phyloP scores from a whole-genome alignment of 2,888 invertebrate species.

The Cephalotes varians region DNA sequence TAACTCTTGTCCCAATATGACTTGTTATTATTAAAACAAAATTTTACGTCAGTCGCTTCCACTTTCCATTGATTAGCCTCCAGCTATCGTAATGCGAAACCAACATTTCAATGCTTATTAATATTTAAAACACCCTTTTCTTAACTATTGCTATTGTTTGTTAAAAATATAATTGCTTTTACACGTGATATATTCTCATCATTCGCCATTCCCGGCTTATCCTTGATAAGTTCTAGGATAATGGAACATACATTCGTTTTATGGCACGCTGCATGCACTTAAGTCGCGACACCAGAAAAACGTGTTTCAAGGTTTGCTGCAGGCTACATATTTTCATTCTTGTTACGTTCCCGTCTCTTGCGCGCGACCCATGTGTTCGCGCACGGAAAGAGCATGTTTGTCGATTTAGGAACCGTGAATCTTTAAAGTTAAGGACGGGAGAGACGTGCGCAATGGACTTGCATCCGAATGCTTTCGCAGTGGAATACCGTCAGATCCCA shows the following conservation, averaged over 20 bases:
- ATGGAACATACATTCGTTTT: conserved; percentile 42
- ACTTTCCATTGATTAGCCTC: background rate
- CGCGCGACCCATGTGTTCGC: conserved; percentile 20
- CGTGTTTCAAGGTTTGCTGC: conserved; percentile 52
- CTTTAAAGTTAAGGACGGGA: conserved; percentile 30
- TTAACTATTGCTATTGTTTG: background rate
- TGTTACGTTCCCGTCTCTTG: conserved; percentile 6
- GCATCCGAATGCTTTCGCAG: conserved; percentile 42
- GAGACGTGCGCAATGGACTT: conserved; percentile 18
- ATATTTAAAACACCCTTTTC: background rate
- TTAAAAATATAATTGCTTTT: conserved; percentile 7
- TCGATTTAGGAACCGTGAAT: conserved; percentile 41
- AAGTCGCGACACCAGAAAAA: conserved; percentile 31
- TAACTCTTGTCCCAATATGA: background rate
- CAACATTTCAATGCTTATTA: background rate
- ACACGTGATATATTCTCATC: conserved; percentile 3
- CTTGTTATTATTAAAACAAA: conserved; percentile 11
- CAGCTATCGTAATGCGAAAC: background rate
- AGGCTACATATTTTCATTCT: conserved; percentile 48
- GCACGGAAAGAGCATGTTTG: conserved; percentile 35
- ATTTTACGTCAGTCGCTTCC: background rate
- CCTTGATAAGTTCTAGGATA: conserved; percentile 20
- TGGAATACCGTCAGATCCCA: conserved; percentile 22
- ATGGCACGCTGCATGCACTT: conserved; percentile 35
- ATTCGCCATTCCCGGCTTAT: conserved; percentile 10